Evolutionary conservation across 2,113 vertebrate genomes (phyloP).

Genomic region (Trachemys scripta): DNA sequence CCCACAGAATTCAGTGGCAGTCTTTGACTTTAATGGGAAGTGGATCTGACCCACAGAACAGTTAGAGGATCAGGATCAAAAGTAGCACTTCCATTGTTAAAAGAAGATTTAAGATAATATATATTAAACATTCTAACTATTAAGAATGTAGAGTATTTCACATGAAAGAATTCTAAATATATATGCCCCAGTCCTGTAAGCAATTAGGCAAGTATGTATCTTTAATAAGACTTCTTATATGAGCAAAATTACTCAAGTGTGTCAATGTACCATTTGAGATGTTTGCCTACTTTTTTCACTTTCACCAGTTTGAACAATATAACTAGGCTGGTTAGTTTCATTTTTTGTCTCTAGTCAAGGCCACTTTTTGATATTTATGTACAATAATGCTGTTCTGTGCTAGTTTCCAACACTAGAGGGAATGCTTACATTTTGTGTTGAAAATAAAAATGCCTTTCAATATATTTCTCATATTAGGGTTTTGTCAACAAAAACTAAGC

Average conservation of each 20-base stretch:
- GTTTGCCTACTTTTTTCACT: not conserved
- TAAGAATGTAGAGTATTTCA: not conserved
- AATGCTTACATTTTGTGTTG: not conserved
- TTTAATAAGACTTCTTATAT: fast-evolving
- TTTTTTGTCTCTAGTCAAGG: not conserved
- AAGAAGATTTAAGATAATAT: not conserved
- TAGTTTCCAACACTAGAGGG: not conserved
- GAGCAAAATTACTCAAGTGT: not conserved
- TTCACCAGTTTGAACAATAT: not conserved
- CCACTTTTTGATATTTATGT: not conserved
- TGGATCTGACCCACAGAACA: not conserved
- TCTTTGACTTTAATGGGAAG: not conserved
- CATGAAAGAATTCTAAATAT: not conserved
- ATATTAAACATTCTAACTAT: not conserved
- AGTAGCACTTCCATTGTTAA: not conserved
- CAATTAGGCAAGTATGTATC: fast-evolving
- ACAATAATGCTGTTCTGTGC: not conserved
- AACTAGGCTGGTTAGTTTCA: not conserved
- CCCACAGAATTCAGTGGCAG: not conserved
- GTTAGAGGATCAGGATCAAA: too few relatives aligned
- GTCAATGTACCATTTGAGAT: not conserved
- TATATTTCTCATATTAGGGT: not conserved
- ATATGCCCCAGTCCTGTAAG: not conserved
- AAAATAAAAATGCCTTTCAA: not conserved
- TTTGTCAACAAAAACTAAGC: not conserved